Percentiles rank a stretch among this genome's conserved stretches.
phyloP scores from a whole-genome alignment of 2,797 vertebrate genomes.

The Chanos chanos region DNA sequence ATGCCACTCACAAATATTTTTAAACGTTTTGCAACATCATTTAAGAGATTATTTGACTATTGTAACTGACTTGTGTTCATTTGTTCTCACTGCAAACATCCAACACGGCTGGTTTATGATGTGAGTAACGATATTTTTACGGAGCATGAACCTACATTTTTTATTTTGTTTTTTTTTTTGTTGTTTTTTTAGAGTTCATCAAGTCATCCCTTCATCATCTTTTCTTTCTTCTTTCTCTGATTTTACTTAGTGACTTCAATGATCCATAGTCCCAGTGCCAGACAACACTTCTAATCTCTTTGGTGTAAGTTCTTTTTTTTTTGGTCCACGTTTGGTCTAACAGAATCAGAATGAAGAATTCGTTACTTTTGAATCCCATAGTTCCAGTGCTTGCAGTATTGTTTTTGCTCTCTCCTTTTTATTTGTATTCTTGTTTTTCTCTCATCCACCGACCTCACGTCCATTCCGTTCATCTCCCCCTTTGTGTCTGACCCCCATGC shows the following conservation, averaged over 20 bases:
- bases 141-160: too few relatives aligned
- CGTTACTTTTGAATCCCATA: too few relatives aligned
- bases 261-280: conserved; percentile 79
- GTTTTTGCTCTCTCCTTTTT: too few relatives aligned
- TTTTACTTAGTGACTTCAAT: conserved; percentile 81
- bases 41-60: conserved; percentile 76
- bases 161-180: too few relatives aligned
- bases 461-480: background rate
- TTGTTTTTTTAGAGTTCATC: too few relatives aligned
- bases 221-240: conserved; percentile 27
- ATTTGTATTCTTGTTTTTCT: too few relatives aligned
- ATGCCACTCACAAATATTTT: too few relatives aligned
- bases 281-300: conserved; percentile 86
- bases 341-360: too few relatives aligned
- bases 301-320: conserved; percentile 78
- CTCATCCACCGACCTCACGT: too few relatives aligned
- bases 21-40: too few relatives aligned
- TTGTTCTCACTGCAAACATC: conserved; percentile 81
- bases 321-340: conserved; percentile 11
- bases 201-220: conserved; percentile 21
- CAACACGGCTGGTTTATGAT: conserved; percentile 78
- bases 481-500: conserved; percentile 28
- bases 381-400: too few relatives aligned
- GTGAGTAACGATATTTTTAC: too few relatives aligned
- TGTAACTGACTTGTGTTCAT: conserved; percentile 92